phyloP scores from a whole-genome alignment of 1,140 invertebrate genomes.

The Aphaenogaster ashmeadi region DNA sequence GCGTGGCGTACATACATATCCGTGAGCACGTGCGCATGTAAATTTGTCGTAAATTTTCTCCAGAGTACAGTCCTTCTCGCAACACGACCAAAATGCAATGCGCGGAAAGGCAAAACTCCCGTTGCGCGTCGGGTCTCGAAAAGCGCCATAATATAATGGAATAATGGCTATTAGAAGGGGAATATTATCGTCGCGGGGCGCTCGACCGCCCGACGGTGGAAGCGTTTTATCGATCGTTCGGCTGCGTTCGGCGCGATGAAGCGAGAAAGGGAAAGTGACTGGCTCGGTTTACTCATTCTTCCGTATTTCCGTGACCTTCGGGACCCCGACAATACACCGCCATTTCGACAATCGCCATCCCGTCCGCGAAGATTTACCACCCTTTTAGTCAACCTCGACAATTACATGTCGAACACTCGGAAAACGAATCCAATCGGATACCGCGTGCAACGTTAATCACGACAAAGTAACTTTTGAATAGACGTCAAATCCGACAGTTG shows the following conservation, averaged over 20 bases:
- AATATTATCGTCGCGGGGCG: slow-evolving; percentile 68
- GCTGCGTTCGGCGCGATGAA: slow-evolving; percentile 77
- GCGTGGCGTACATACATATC: slow-evolving; percentile 17
- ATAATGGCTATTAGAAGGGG: slow-evolving; percentile 70
- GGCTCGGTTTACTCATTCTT: slow-evolving; percentile 67
- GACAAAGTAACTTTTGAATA: neutral
- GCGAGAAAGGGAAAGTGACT: slow-evolving; percentile 83
- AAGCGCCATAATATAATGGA: slow-evolving; percentile 59
- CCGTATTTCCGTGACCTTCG: slow-evolving; percentile 65
- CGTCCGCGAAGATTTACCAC: slow-evolving; percentile 24
- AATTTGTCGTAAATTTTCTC: slow-evolving; percentile 53
- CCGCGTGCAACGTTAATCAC: slow-evolving; percentile 2
- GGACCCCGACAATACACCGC: slow-evolving; percentile 42
- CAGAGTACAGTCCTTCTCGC: neutral
- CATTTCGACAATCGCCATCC: slow-evolving; percentile 46
- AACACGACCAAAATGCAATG: neutral
- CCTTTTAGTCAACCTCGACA: slow-evolving; percentile 26
- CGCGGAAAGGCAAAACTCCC: slow-evolving; percentile 12
- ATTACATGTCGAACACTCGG: neutral
- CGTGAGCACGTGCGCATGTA: slow-evolving; percentile 31
- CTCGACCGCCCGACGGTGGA: slow-evolving; percentile 73
- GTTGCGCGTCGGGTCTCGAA: slow-evolving; percentile 23
- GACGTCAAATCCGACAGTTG: neutral
- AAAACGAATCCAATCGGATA: neutral
- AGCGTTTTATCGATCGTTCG: slow-evolving; percentile 83